A percentile compares a stretch with the other conserved stretches of the same genome.
These are phyloP conservation scores for Aurelia aurita complex sp. Pacific DNA, from an alignment of 30 jellyfish, hydroid and myxozoan species.

Conservation along the genomic window DNA sequence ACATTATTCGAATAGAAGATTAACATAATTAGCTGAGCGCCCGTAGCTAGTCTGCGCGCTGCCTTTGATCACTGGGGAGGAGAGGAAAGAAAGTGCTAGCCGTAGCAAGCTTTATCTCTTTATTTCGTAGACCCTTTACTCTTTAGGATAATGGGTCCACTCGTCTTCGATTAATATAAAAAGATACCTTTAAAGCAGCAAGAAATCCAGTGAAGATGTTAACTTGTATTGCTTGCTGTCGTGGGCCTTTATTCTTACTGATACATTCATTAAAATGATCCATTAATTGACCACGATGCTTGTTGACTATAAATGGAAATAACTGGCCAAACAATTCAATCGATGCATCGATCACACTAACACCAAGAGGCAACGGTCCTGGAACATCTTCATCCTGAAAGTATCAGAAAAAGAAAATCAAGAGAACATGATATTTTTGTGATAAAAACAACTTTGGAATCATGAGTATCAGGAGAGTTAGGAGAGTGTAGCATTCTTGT, in stretches of 20 bases:
- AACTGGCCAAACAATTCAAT: slow-evolving; percentile 85
- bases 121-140: too few species aligned
- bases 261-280: slow-evolving; percentile 94
- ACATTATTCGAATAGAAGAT: too few species aligned
- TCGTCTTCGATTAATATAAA: not conserved
- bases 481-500: too few species aligned
- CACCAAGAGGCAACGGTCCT: slow-evolving; percentile 99
- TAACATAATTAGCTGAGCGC: too few species aligned
- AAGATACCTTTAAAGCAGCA: slow-evolving; percentile 92
- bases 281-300: slow-evolving; percentile 95
- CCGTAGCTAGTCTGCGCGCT: too few species aligned
- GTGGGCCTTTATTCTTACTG: slow-evolving; percentile 87
- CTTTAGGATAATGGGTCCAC: too few species aligned
- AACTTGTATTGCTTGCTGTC: slow-evolving; percentile 98
- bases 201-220: slow-evolving; percentile 93
- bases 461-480: too few species aligned
- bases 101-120: too few species aligned
- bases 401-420: too few species aligned
- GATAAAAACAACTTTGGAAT: not conserved
- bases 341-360: slow-evolving; percentile 96
- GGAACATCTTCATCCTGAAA: slow-evolving; percentile 88
- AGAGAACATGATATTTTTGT: not conserved
- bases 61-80: too few species aligned
- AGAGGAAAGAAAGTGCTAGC: too few species aligned
- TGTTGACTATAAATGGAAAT: slow-evolving; percentile 78